These are phyloP conservation scores for Vollenhovia emeryi DNA, from an alignment of 1,140 invertebrate genomes.

Conservation along the genomic window DNA sequence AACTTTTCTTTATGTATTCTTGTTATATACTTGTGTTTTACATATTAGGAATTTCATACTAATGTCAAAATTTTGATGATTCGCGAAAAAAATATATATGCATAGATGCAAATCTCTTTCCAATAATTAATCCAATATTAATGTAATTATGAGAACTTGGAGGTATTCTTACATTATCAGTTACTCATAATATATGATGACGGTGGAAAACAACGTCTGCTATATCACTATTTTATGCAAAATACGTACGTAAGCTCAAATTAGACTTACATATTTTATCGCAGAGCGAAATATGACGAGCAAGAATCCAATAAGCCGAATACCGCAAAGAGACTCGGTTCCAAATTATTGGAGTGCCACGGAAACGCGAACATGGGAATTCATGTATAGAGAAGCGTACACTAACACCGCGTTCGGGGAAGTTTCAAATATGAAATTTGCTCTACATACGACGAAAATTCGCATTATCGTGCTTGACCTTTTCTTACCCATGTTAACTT, in stretches of 20 bases:
- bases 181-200: background rate
- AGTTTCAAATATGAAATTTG: conserved; percentile 21
- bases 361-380: conserved; percentile 32
- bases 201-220: background rate
- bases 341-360: conserved; percentile 45
- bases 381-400: conserved; percentile 3
- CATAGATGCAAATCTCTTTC: background rate
- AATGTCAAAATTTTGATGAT: background rate
- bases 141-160: background rate
- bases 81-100: background rate
- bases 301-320: conserved; percentile 69
- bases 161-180: background rate
- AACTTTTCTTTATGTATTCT: background rate
- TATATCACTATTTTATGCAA: conserved; percentile 52
- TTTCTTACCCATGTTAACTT: background rate
- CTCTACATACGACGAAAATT: conserved; percentile 19
- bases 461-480: background rate
- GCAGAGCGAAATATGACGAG: background rate
- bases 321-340: conserved; percentile 63
- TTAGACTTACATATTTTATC: conserved; percentile 19
- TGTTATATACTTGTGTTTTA: background rate
- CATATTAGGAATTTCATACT: background rate
- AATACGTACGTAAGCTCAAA: background rate
- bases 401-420: conserved; percentile 9
- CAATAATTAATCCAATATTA: background rate